phyloP scores from a whole-genome alignment of 2,113 vertebrate genomes.

The Heterotilapia buettikoferi region DNA sequence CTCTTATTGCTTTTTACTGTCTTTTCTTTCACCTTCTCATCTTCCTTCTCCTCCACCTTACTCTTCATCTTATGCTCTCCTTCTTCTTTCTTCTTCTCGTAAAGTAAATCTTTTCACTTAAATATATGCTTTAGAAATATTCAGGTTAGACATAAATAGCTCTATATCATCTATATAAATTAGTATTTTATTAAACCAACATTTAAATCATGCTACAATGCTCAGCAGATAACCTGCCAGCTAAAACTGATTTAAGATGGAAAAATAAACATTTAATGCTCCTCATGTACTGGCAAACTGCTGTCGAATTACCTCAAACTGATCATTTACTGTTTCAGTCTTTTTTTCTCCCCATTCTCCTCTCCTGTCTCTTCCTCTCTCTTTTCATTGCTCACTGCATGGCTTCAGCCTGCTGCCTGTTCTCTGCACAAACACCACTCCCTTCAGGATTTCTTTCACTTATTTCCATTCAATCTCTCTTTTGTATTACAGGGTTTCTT shows the following conservation, averaged over 20 bases:
- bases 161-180: neutral
- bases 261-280: neutral
- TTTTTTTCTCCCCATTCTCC: neutral
- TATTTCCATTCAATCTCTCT: neutral
- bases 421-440: neutral
- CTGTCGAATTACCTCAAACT: neutral
- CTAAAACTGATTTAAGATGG: neutral
- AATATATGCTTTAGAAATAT: neutral
- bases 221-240: neutral
- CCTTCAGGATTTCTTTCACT: neutral
- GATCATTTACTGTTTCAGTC: neutral
- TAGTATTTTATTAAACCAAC: neutral
- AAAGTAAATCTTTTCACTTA: neutral
- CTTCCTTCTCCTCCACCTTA: neutral
- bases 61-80: neutral
- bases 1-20: neutral
- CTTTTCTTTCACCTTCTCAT: neutral
- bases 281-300: neutral
- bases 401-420: conserved; percentile 37
- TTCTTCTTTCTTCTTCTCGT: neutral
- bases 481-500: neutral
- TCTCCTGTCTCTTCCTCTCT: neutral
- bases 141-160: neutral
- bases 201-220: neutral
- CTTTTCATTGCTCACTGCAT: conserved; percentile 19